These are phyloP conservation scores for Agrypnia vestita DNA, from an alignment of 1,140 invertebrate species.

Conservation along the genomic window DNA sequence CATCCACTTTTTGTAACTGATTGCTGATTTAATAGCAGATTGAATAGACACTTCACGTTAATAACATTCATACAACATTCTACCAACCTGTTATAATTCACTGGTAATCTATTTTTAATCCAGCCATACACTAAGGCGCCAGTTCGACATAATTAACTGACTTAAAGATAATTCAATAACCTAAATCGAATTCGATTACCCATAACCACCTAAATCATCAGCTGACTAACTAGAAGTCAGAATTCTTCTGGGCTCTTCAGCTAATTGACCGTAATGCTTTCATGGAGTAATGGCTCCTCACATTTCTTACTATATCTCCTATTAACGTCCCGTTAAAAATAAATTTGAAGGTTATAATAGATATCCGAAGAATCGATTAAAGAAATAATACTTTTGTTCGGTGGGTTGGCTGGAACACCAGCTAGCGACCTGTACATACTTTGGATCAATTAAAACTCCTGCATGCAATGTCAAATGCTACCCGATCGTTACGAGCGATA, in stretches of 20 bases:
- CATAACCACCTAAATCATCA: conserved; percentile 8
- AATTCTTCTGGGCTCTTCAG: conserved; percentile 14
- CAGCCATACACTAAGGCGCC: not conserved
- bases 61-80: not conserved
- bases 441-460: conserved; percentile 5
- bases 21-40: not conserved
- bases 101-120: conserved; percentile 34
- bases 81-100: not conserved
- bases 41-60: conserved; percentile 2
- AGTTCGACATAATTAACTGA: conserved; percentile 15
- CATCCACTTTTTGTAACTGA: no score
- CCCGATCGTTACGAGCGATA: conserved; percentile 34
- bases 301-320: conserved; percentile 9
- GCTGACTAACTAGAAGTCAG: conserved; percentile 6
- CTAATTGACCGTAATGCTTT: conserved; percentile 39
- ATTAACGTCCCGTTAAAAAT: conserved; percentile 18
- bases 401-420: no score
- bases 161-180: conserved; percentile 21
- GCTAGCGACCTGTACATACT: not conserved
- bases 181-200: conserved; percentile 20
- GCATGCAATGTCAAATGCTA: conserved; percentile 44
- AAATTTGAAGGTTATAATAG: conserved; percentile 28
- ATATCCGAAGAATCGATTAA: conserved; percentile 2
- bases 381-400: no score
- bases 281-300: conserved; percentile 20